Evolutionary conservation across 2,113 vertebrate genomes (phyloP).

Genomic region (Melanocharis versteri): DNA sequence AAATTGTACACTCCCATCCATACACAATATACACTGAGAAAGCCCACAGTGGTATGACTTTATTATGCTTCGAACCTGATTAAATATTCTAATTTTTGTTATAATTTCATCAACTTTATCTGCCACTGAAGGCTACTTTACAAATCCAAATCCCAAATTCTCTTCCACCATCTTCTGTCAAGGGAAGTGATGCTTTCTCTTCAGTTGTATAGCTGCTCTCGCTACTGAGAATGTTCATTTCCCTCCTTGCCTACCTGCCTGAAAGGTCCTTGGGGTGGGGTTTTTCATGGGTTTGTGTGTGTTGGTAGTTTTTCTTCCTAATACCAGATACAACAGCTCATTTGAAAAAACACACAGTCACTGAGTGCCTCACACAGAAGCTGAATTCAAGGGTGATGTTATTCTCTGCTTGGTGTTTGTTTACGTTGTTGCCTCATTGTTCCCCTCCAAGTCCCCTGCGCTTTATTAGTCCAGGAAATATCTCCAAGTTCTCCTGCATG

Average conservation of each 20-base stretch:
- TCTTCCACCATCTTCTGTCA: not conserved
- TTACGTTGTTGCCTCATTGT: conserved; percentile 28
- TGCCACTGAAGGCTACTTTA: not conserved
- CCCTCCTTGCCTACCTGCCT: not conserved
- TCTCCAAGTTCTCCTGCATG: conserved; percentile 43
- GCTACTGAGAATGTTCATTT: not conserved
- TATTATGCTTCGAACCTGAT: not conserved
- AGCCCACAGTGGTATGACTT: not conserved
- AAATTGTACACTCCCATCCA: not conserved
- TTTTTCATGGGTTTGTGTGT: not conserved
- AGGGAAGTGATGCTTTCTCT: not conserved
- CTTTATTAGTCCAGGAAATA: conserved; percentile 58
- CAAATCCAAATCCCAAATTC: not conserved
- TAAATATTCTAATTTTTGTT: not conserved
- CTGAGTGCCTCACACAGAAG: not conserved
- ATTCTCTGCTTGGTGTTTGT: conserved; percentile 20
- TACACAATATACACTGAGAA: fast-evolving
- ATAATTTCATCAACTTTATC: not conserved
- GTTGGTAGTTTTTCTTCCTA: not conserved
- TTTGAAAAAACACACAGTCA: not conserved
- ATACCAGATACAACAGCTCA: not conserved
- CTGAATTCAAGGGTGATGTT: not conserved
- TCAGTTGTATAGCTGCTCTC: not conserved
- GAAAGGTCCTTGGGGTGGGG: not conserved
- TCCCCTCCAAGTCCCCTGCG: conserved; percentile 40